Base-by-base conservation (phyloP, 2,888 invertebrate genomes). In the Muschampia plurimacula region DNA sequence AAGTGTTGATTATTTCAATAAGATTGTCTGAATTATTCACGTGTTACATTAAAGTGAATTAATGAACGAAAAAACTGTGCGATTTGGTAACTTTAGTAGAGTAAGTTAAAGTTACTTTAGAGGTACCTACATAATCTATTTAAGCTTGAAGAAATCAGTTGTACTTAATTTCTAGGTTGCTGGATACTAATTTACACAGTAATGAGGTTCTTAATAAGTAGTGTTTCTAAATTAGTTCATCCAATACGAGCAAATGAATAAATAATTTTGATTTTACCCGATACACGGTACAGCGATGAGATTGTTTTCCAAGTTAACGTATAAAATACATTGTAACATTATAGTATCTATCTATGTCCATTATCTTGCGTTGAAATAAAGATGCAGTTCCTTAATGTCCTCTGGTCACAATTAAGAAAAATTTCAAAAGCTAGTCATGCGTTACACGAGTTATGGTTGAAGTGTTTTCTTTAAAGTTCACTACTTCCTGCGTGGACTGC, bases 401-500 rank as follows among this genome's bases (percentile, higher is more conserved):
- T 46, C 59, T 68, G 44, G 69, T 79, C 77, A 79, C 81, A 87
- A 87, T 86, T 85, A 86, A 83, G 82, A 82, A 84, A 88, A 88
- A 81, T 85, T 73, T 70, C n/a, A 65, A 57, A 70, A 75, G 73
- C 79, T 83, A 83, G 84, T 85, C 87, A 87, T 83, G 86, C 89
- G 83, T 86, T 83, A 83, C 86, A 77, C 46, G 71, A 76, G 84
- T 82, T 81, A 86, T 85, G 89, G 84, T 85, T 86, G 86, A 85
- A 81, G 81, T 80, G 80, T 82, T 85, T 82, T 81, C 76, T 77
- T 80, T 88, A 87, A 89, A 89, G 89, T 89, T 90, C 89, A 88
- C 81, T 74, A 83, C 84, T 86, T 87, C 84, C 85, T 41, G 79
- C 77, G 82, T 78, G 76, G 28, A 8, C 76, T 75, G 67, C 74